phyloP scores from a whole-genome alignment of 92 coral and sea anemone species.

The Zoanthus sansibaricus region DNA sequence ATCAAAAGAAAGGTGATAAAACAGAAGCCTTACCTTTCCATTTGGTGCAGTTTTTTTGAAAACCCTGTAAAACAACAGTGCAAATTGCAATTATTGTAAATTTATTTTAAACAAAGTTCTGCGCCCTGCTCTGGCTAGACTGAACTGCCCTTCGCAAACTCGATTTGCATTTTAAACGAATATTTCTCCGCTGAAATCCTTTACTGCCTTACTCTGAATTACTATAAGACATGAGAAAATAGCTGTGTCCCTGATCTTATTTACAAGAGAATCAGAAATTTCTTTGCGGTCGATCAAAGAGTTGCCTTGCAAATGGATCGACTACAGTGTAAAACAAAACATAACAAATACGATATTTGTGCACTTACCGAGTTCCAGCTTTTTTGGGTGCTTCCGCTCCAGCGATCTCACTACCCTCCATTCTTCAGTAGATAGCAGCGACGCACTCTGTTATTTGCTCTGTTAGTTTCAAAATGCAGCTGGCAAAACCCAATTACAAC shows the following conservation, averaged over 20 bases:
- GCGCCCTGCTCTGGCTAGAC: neutral
- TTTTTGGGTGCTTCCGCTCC: constrained; percentile 77
- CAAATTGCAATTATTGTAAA: constrained; percentile 19
- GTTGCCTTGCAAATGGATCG: neutral
- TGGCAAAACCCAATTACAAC: constrained; percentile 23
- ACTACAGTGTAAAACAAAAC: constrained; percentile 16
- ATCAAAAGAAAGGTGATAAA: neutral
- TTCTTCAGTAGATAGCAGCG: neutral
- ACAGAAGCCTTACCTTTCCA: constrained; percentile 78
- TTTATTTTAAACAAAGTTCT: neutral
- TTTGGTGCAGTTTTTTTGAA: constrained; percentile 98
- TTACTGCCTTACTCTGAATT: neutral
- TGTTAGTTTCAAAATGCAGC: neutral
- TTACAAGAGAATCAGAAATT: neutral
- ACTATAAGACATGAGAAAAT: neutral
- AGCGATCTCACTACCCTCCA: constrained; percentile 32
- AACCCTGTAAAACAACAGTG: constrained; percentile 75
- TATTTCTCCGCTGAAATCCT: neutral
- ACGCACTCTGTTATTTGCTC: neutral
- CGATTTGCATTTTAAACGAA: neutral
- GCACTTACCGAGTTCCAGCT: constrained; percentile 86
- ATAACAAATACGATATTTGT: neutral
- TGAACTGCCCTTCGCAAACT: neutral
- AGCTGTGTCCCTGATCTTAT: neutral
- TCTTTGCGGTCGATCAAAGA: constrained; percentile 39